phyloP scores from a whole-genome alignment of 2,797 vertebrate species.

The Chelon auratus region DNA sequence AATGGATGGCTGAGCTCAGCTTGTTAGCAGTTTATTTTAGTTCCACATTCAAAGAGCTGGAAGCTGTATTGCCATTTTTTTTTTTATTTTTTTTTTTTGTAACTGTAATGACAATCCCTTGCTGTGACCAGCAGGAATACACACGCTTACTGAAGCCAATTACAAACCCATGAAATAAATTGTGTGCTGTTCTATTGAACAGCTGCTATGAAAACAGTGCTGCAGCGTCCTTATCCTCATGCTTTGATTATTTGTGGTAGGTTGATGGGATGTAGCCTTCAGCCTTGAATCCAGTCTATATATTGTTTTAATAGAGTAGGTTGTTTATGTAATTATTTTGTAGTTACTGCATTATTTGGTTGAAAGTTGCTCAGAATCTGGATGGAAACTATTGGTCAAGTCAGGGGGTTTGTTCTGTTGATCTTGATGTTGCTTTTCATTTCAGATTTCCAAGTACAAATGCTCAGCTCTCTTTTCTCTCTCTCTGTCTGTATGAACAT shows the following conservation, averaged over 20 bases:
- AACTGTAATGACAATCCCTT: constrained; percentile 6
- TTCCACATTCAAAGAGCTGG: background rate
- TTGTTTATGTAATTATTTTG: background rate
- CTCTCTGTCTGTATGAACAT: too few species aligned
- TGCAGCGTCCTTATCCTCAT: background rate
- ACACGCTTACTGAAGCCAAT: constrained; percentile 16
- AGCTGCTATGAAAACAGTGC: background rate
- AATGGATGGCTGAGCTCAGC: constrained; percentile 7
- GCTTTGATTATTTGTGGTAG: constrained; percentile 14
- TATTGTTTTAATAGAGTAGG: background rate
- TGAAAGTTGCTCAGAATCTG: background rate
- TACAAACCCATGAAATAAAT: constrained; percentile 14
- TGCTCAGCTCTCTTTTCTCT: too few species aligned
- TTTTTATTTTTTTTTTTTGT: background rate
- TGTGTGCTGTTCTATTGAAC: constrained; percentile 1
- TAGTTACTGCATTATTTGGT: background rate
- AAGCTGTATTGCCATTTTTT: constrained; percentile 28
- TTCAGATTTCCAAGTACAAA: background rate
- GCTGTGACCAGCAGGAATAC: constrained; percentile 27
- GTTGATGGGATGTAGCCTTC: background rate
- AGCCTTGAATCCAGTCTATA: background rate
- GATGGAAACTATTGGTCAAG: background rate
- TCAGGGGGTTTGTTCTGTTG: background rate
- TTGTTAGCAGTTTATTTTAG: constrained; percentile 22
- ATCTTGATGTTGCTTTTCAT: too few species aligned